Evolutionary conservation across 2,888 invertebrate species (phyloP).

Genomic region (Pasiphila rectangulata): DNA sequence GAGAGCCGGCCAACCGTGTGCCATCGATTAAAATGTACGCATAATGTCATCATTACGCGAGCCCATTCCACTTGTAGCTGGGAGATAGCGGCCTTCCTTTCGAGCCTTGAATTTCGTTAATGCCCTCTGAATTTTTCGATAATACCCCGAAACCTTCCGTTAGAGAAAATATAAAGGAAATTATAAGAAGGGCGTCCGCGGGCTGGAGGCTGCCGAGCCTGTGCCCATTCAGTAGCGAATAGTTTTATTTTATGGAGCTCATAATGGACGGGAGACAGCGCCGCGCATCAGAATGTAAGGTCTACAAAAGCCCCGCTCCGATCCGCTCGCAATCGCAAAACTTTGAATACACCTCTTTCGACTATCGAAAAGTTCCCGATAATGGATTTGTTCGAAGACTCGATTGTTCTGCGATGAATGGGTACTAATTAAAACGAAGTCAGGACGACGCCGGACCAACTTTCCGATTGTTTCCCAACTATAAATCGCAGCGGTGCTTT

Average conservation of each 20-base stretch:
- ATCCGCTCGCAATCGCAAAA: conserved; percentile 65
- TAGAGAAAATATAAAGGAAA: conserved; percentile 49
- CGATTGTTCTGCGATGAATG: conserved; percentile 80
- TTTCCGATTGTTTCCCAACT: conserved; percentile 74
- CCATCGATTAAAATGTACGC: conserved; percentile 66
- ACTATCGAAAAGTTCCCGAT: conserved; percentile 78
- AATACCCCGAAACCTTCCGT: conserved; percentile 47
- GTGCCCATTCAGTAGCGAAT: conserved; percentile 35
- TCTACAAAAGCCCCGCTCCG: conserved; percentile 53
- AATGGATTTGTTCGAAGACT: conserved; percentile 78
- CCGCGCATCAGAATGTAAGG: conserved; percentile 47
- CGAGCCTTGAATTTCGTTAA: conserved; percentile 51
- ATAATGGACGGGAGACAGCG: conserved; percentile 44
- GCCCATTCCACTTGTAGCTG: conserved; percentile 47
- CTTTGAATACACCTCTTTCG: conserved; percentile 77
- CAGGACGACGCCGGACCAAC: conserved; percentile 72
- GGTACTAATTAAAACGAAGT: conserved; percentile 81
- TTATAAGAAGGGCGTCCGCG: conserved; percentile 40
- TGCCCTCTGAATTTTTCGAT: conserved; percentile 51
- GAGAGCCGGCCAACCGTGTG: conserved; percentile 57
- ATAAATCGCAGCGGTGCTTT: conserved; percentile 68
- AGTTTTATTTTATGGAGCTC: conserved; percentile 41
- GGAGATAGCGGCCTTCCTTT: conserved; percentile 49
- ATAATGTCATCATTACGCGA: conserved; percentile 65
- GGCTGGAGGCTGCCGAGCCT: conserved; percentile 12